Evolutionary conservation across 1,140 invertebrate genomes (phyloP).

Genomic region (Battus philenor): DNA sequence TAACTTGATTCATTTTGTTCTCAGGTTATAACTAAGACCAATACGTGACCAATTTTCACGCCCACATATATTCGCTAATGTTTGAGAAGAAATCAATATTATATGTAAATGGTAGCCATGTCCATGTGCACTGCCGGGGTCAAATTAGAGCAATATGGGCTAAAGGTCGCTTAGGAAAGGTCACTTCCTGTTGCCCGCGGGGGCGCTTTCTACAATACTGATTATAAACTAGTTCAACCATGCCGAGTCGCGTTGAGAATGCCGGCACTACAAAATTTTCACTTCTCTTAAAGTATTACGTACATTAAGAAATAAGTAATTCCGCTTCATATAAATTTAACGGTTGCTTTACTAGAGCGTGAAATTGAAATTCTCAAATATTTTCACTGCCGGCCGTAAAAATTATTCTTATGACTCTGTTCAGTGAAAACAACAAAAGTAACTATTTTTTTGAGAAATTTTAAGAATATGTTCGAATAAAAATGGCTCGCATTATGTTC

Average conservation of each 20-base stretch:
- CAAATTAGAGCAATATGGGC: slow-evolving; percentile 45
- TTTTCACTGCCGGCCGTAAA: background rate
- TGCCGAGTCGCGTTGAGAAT: slow-evolving; percentile 36
- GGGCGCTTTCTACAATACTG: slow-evolving; percentile 50
- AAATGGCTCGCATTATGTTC: too few relatives aligned
- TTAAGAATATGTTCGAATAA: too few relatives aligned
- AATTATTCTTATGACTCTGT: slow-evolving; percentile 7
- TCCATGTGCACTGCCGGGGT: slow-evolving; percentile 56
- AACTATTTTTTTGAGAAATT: too few relatives aligned
- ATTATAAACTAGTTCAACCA: slow-evolving; percentile 62
- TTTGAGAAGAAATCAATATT: slow-evolving; percentile 32
- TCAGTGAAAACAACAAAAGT: background rate
- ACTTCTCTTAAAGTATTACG: background rate
- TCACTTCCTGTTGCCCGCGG: slow-evolving; percentile 47
- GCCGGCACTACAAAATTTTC: background rate
- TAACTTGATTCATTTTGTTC: slow-evolving; percentile 61
- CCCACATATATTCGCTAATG: slow-evolving; percentile 37
- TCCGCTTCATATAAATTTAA: slow-evolving; percentile 2
- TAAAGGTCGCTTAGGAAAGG: slow-evolving; percentile 61
- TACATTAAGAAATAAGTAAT: background rate
- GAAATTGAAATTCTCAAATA: slow-evolving; percentile 11
- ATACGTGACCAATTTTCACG: slow-evolving; percentile 71
- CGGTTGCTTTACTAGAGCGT: slow-evolving; percentile 2
- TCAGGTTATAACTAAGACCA: slow-evolving; percentile 57
- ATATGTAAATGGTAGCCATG: slow-evolving; percentile 46